These are phyloP conservation scores for Edolisoma coerulescens DNA, from an alignment of 2,113 vertebrate genomes.

Conservation along the genomic window DNA sequence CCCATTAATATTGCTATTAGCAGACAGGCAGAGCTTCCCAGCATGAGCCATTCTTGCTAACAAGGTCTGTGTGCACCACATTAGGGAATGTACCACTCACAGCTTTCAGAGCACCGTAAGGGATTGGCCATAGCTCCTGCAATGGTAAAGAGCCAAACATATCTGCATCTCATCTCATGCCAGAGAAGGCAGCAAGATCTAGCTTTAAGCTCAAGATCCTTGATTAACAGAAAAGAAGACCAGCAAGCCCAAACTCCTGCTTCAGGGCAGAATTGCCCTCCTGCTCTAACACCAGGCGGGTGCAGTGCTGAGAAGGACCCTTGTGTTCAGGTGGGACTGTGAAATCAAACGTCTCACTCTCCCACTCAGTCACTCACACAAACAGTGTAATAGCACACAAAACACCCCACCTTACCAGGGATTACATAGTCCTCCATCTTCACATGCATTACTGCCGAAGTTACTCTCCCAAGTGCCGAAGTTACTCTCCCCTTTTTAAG, in stretches of 20 bases:
- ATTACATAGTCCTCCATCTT: neutral
- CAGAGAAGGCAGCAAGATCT: neutral
- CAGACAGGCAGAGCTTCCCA: neutral
- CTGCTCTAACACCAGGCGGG: accelerated
- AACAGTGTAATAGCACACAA: neutral
- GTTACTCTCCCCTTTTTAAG: neutral
- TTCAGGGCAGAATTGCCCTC: neutral
- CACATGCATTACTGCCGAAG: neutral
- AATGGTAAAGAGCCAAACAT: neutral
- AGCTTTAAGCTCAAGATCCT: neutral
- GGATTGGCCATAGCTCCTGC: neutral
- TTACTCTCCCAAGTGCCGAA: neutral
- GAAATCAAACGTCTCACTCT: neutral
- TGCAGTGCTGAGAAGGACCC: neutral
- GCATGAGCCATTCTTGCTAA: neutral
- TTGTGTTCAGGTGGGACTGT: neutral
- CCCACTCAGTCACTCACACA: neutral
- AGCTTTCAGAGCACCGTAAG: neutral
- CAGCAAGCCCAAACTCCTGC: neutral
- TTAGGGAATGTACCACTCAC: neutral
- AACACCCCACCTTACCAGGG: neutral
- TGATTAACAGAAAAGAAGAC: neutral
- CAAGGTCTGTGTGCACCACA: neutral
- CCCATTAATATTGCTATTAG: neutral
- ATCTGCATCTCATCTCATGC: neutral